Evolutionary conservation across 2,888 invertebrate genomes (phyloP), one percentile per base, ranked within the genome.

Genomic region (Apeira syringaria): DNA sequence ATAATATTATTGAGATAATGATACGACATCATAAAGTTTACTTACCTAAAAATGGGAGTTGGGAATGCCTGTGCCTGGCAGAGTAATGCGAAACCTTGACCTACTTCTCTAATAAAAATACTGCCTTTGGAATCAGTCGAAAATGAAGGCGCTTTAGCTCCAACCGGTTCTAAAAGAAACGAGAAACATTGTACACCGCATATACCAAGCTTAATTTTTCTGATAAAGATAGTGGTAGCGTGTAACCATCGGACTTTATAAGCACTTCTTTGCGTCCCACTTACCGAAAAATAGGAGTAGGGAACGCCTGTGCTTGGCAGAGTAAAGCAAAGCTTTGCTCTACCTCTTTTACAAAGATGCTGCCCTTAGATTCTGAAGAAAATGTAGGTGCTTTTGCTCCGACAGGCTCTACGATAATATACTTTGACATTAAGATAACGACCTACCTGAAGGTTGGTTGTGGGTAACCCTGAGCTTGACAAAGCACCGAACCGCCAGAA

Each of bases 401-500:
- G 52, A 92, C 88, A 2, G 93, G 92, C 75, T 93, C 93, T 93
- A 90, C 56, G 55, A 64, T 57, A 37, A 36, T 44, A 52, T 40
- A 46, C 40, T 18, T 48, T 56, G 43, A 55, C 58, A 49, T 47
- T 42, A 31, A 41, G 9, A 24, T 32, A 40, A 74, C 22, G 17
- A 45, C 87, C 72, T 89, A 94, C 94, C 94, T 94, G 91, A 93
- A 93, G 54, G 89, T 75, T 62, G 94, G 94, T 70, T 92, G 88
- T 57, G 94, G 94, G 73, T 90, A 90, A 69, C 90, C 91, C 74
- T 91, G 91, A 46, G 91, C 91, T 68, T 91, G 90, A 67, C 91
- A 91, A 61, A 91, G 82, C 71, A 91, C 76, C 35, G 91, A 90
- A 52, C 90, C 82, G 26, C 80, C 80, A 55, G 75, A 75, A 49